Base-by-base conservation (phyloP, 1,140 invertebrate genomes). In the Colletes gigas region DNA sequence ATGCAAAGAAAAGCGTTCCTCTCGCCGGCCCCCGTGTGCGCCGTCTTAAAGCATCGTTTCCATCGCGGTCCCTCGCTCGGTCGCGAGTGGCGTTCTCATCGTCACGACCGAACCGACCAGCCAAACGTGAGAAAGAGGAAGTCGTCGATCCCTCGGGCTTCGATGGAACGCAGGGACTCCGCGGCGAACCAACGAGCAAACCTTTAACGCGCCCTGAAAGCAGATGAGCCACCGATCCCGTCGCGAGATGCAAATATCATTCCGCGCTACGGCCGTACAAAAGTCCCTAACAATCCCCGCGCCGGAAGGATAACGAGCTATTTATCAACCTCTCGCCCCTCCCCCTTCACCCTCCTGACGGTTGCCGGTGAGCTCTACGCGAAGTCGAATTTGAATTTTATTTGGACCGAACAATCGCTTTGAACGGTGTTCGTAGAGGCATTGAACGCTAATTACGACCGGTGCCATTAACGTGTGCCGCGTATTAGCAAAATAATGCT, bases 101-200 rank as follows among this genome's bases (percentile, higher is more conserved):
- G 65, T 30, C 57, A 41, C 57, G 77, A 71, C 50, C 60, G 75
- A 81, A 81, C 72, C 65, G 50, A 47, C 19, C 17, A 15, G 63
- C n/a, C 60, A 63, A 73, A 84, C 84, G 79, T 69, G 79, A 78
- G 74, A 84, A 85, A 75, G 62, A 82, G 71, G 82, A 85, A 85
- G 83, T 77, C 70, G 62, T 54, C 50, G 70, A 73, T 77, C 17
- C 54, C 63, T 70, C 65, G 54, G 10, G 50, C 47, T 10, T 55
- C 62, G 73, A 73, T 47, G 59, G 52, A 75, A 76, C 60, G 62
- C 47, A 21, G 30, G 62, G 50, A 47, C 57, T 6, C 47, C 19
- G 17, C 39, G 5, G 39, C 15, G 21, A 15, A 5, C 72, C 10
- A 44, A 12, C 50, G 39, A 47, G 17, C 17, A n/a, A 14, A 63